Evolutionary conservation across 2,797 vertebrate genomes (phyloP), one percentile per base, ranked within the genome.

Genomic region (Telmatherina bonti): DNA sequence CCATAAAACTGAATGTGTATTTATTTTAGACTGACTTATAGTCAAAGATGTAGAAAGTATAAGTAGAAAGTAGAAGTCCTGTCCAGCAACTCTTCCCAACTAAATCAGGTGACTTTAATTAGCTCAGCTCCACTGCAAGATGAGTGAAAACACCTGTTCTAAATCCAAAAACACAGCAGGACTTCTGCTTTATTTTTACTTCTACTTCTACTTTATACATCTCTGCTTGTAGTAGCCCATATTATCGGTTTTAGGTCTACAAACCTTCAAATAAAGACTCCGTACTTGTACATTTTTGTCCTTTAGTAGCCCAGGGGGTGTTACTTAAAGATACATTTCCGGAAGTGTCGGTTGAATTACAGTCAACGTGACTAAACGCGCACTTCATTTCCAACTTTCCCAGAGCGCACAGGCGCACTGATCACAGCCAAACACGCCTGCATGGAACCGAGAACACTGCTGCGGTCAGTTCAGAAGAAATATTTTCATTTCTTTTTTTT

Each of bases 371-470:
- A 83, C 76, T 55, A 61, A 58, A 81, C 68, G 62, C 89, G 85
- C 86, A 84, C 89, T 87, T 83, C 70, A 72, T 56, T 52, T 81
- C 82, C 85, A 92, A 93, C 89, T 93, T 92, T 89, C 29, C 52
- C 54, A 1, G 76, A 62, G 88, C 82, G 85, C 90, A 91, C 88
- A 89, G 84, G 83, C 90, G 86, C 88, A 89, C 86, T 88, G 80
- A 72, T 85, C 81, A 43, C 76, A 77, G 73, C 57, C 77, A 84
- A 76, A 80, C 76, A 78, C 76, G 70, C 43, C 59, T 57, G 84
- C 49, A 59, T 60, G 52, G 62, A 73, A 76, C 57, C 53, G 79
- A 79, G 67, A 55, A 36, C 83, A 83, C 80, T 38, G 72, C 76
- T 31, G 85, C 80, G 59, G 81, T 61, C 65, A n/a, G 62, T 52